Evolutionary conservation across 2,888 invertebrate genomes (phyloP).

Genomic region (Caenorhabditis drosophilae): DNA sequence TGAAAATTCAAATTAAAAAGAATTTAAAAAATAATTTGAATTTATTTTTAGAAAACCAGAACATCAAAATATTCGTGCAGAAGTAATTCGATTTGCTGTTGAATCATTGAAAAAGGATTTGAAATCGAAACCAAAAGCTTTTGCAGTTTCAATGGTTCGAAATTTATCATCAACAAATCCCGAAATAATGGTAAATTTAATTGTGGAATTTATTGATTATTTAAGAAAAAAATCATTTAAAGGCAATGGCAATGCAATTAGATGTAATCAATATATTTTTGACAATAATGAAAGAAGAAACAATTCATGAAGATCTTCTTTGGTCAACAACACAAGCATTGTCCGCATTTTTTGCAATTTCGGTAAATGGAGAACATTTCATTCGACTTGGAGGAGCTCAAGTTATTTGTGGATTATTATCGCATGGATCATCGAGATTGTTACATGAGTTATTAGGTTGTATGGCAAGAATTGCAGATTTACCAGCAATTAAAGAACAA

Average conservation of each 20-base stretch:
- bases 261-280: constrained; percentile 7
- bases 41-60: background rate
- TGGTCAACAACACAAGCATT: constrained; percentile 31
- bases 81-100: constrained; percentile 14
- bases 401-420: constrained; percentile 11
- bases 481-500: constrained; percentile 23
- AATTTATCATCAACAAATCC: constrained; percentile 11
- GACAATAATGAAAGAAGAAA: constrained; percentile 13
- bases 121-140: constrained; percentile 15
- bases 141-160: constrained; percentile 21
- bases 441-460: constrained; percentile 23
- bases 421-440: constrained; percentile 26
- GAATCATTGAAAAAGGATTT: constrained; percentile 7
- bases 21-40: background rate
- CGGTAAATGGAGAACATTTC: constrained; percentile 10
- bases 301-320: constrained; percentile 29
- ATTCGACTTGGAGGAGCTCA: constrained; percentile 22
- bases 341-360: constrained; percentile 10
- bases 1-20: background rate
- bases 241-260: constrained; percentile 6
- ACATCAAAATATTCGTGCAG: background rate
- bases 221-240: too few species aligned
- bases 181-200: constrained; percentile 4
- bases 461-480: constrained; percentile 14
- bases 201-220: too few species aligned